Evolutionary conservation across 92 coral and sea anemone species (phyloP), one percentile per base, ranked within the genome.

Genomic region (Umimayanthus kanabou): DNA sequence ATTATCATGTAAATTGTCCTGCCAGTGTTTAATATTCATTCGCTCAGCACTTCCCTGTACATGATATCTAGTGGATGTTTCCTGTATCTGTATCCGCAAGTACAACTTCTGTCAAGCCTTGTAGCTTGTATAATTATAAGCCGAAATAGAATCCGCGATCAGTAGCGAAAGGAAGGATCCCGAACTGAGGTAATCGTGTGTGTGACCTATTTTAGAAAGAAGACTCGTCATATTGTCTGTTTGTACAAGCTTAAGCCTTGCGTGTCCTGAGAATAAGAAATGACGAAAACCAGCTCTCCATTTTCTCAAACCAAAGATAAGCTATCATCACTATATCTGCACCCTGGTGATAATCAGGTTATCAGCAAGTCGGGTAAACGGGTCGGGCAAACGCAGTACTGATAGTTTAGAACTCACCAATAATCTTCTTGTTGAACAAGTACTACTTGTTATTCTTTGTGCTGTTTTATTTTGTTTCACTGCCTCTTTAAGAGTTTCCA

Each of bases 321-420:
- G 91, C 90, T 91, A 85, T 91, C 91, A 78, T 91, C 92, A 86
- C 87, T 71, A 50, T 85, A 57, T 79, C 83, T 87, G 88, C 55
- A 43, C 82, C 75, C 16, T 76, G 80, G 40, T 91, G 89, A 75
- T 85, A 88, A 88, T 84, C 80, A 37, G 29, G 67, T 86, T 83
- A 83, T 83, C 78, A 55, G 76, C 42, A 14, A 82, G 79, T 43
- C 67, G 39, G 66, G 4, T 70, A 69, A 83, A 70, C n/a, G 40
- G 37, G 79, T 43, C 67, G 25, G 66, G 4, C 45, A 69, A 83
- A 70, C n/a, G 40, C 16, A 45, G 64, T 42, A 28, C 87, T 80
- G 69, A 80, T 57, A 80, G 69, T 55, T 30, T 80, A 20, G 15
- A 47, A 28, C 42, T 43, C 20, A 9, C 26, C 28, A 43, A 83